Evolutionary conservation across 2,888 invertebrate genomes (phyloP).

Genomic region (Acrobasis suavella): DNA sequence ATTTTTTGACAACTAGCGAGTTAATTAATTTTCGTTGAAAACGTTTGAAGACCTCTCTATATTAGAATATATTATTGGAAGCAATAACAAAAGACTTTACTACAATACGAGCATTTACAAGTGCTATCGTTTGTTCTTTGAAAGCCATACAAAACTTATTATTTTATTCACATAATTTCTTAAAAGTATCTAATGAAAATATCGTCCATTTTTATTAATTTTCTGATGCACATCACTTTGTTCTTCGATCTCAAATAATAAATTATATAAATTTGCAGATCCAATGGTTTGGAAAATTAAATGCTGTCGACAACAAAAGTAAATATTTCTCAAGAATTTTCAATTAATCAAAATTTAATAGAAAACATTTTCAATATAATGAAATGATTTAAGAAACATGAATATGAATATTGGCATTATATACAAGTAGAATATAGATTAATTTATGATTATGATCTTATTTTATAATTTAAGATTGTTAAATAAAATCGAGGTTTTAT

Average conservation of each 20-base stretch:
- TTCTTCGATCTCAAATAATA: neutral
- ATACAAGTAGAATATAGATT: no score
- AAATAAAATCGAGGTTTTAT: no score
- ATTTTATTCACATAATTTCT: neutral
- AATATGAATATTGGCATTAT: no score
- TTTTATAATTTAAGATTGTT: no score
- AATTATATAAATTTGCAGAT: neutral
- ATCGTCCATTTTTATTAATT: neutral
- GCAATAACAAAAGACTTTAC: neutral
- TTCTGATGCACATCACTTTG: neutral
- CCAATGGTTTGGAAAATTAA: slow-evolving; percentile 3
- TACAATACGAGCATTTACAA: neutral
- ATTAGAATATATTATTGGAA: no score
- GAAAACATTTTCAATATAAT: no score
- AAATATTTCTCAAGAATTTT: neutral
- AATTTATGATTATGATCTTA: no score
- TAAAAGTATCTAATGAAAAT: neutral
- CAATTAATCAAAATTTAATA: neutral
- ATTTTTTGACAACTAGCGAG: no score
- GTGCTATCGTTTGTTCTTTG: neutral
- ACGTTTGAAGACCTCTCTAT: no score
- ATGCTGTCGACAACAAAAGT: neutral
- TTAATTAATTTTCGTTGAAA: no score
- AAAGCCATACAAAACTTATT: neutral
- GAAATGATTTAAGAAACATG: no score